Evolutionary conservation across 2,888 invertebrate genomes (phyloP).

Genomic region (Hydroisotoma schaefferi): DNA sequence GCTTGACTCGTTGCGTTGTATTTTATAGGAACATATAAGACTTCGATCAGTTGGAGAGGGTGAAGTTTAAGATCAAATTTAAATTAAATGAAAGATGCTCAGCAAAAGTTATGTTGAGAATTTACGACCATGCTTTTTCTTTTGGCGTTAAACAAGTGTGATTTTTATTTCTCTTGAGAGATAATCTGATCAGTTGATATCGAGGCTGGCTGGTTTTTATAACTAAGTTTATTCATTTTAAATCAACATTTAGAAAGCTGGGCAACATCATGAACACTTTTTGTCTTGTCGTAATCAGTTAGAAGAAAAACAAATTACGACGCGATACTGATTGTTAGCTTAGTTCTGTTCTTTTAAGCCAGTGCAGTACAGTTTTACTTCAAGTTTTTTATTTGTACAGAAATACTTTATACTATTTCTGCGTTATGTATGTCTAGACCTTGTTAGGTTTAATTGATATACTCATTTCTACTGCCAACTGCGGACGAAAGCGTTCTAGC

Average conservation of each 20-base stretch:
- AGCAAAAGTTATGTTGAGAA: background rate
- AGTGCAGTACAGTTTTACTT: too few species aligned
- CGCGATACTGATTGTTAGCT: too few species aligned
- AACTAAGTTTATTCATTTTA: background rate
- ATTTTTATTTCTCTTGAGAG: background rate
- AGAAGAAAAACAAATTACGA: too few species aligned
- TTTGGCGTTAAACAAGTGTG: background rate
- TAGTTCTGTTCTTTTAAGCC: too few species aligned
- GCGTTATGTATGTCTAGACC: too few species aligned
- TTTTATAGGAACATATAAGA: background rate
- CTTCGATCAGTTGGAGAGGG: background rate
- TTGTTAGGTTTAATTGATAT: too few species aligned
- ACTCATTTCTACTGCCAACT: too few species aligned
- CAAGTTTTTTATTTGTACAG: too few species aligned
- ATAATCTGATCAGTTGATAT: background rate
- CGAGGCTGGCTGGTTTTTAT: background rate
- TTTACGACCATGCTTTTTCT: slow-evolving; percentile 1
- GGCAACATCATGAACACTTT: too few species aligned
- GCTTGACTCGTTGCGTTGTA: background rate
- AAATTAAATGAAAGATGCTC: slow-evolving; percentile 3
- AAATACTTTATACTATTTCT: too few species aligned
- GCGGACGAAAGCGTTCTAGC: too few species aligned
- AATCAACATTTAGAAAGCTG: background rate
- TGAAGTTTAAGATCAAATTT: background rate
- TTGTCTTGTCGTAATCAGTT: too few species aligned